Conservation (phyloP, 2,113 vertebrate species). For the Mastomys natalensis region DNA sequence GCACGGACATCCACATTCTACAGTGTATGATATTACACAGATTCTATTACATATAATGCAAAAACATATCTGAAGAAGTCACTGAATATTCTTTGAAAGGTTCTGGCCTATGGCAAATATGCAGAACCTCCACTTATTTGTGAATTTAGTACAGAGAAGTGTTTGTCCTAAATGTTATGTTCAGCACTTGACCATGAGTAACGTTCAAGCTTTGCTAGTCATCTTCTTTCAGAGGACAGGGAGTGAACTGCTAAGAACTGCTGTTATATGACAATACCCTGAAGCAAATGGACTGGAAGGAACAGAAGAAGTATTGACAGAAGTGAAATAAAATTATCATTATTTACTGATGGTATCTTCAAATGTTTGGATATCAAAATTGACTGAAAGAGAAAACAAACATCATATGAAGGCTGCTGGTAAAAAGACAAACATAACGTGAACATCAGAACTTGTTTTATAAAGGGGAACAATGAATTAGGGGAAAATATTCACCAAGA, state of each 20-base stretch:
- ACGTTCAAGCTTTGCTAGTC: not conserved
- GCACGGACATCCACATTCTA: not conserved
- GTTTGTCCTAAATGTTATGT: not conserved
- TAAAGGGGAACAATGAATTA: not conserved
- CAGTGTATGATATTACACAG: not conserved
- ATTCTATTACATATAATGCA: not conserved
- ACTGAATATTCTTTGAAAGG: not conserved
- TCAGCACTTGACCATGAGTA: not conserved
- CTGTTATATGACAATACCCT: not conserved
- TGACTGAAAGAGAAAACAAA: not conserved
- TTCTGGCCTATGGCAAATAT: not conserved
- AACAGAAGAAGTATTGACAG: constrained; percentile 27
- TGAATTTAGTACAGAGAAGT: not conserved
- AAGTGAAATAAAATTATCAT: constrained; percentile 40
- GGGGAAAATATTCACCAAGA: not conserved
- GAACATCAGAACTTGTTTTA: not conserved
- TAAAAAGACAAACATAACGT: not conserved
- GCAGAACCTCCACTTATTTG: not conserved
- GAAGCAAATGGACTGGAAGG: not conserved
- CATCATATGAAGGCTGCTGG: not conserved
- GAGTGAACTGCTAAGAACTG: not conserved
- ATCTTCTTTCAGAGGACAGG: not conserved
- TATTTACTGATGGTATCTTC: not conserved
- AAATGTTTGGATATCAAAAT: constrained; percentile 27
- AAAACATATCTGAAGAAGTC: not conserved